Evolutionary conservation across 2,888 invertebrate species (phyloP).

Genomic region (Actias luna): DNA sequence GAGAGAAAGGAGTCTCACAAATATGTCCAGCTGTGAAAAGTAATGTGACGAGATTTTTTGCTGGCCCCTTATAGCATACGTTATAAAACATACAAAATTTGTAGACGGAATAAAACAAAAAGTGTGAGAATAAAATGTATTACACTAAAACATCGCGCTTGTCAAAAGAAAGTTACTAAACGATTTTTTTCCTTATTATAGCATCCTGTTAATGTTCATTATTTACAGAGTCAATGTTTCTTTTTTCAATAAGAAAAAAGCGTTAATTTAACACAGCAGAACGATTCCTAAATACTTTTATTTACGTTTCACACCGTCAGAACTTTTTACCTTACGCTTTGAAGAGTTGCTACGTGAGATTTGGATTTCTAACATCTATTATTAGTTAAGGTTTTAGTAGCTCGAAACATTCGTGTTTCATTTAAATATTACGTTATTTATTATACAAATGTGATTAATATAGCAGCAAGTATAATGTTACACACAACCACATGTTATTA

Average conservation of each 20-base stretch:
- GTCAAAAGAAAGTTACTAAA: background rate
- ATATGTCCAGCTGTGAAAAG: too few relatives aligned
- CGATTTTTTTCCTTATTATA: background rate
- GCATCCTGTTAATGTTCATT: background rate
- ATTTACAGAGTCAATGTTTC: background rate
- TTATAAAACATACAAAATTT: background rate
- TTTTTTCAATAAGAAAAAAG: slow-evolving; percentile 4
- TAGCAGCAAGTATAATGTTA: too few relatives aligned
- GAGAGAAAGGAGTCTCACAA: too few relatives aligned
- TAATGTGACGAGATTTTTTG: too few relatives aligned
- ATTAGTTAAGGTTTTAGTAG: background rate
- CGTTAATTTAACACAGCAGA: background rate
- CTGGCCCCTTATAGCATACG: too few relatives aligned
- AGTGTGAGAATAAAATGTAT: background rate
- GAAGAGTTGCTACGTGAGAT: background rate
- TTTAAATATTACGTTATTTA: background rate
- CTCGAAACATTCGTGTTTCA: background rate
- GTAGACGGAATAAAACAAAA: background rate
- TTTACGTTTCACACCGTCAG: background rate
- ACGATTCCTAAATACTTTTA: background rate
- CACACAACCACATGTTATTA: too few relatives aligned
- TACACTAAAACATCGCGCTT: background rate
- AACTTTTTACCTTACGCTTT: background rate
- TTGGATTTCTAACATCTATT: background rate
- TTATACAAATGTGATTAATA: too few relatives aligned